Conservation (phyloP, 2,888 invertebrate species). For the Hypsopygia costalis region DNA sequence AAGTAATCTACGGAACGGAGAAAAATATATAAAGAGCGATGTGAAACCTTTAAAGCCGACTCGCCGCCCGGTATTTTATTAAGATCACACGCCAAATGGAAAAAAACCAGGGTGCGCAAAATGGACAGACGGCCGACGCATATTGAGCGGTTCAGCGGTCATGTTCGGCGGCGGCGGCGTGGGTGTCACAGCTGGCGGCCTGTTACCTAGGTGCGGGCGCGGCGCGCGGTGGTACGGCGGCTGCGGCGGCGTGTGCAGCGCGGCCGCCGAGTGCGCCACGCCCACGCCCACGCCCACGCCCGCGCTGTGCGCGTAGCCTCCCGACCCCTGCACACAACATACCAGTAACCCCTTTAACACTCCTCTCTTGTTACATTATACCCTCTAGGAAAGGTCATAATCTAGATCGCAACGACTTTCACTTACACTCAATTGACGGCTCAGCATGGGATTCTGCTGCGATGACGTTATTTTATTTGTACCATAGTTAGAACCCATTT, state of each 20-base stretch:
- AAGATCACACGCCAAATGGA: too few species aligned
- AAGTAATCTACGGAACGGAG: too few species aligned
- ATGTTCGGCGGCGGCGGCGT: background rate
- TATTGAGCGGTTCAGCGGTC: too few species aligned
- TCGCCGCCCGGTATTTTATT: too few species aligned
- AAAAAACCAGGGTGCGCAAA: too few species aligned
- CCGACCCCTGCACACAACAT: constrained; percentile 57
- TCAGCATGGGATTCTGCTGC: constrained; percentile 94
- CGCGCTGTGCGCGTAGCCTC: constrained; percentile 53
- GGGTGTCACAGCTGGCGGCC: background rate
- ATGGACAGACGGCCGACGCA: too few species aligned
- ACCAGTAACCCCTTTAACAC: too few species aligned
- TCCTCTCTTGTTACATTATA: too few species aligned
- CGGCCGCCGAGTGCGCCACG: constrained; percentile 46
- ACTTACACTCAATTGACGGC: constrained; percentile 90
- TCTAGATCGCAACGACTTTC: constrained; percentile 19
- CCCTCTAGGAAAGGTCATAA: too few species aligned
- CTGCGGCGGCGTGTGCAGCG: constrained; percentile 75
- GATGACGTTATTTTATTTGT: constrained; percentile 83
- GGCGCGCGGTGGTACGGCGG: constrained; percentile 72
- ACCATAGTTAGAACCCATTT: constrained; percentile 72
- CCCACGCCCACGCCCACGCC: constrained; percentile 54
- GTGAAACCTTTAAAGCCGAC: too few species aligned
- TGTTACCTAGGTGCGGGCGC: constrained; percentile 64
- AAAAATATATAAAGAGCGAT: too few species aligned